Percentiles rank a stretch among this genome's conserved stretches.
Conservation (phyloP, 2,797 vertebrate species). For the Micropoecilia bifurca region DNA sequence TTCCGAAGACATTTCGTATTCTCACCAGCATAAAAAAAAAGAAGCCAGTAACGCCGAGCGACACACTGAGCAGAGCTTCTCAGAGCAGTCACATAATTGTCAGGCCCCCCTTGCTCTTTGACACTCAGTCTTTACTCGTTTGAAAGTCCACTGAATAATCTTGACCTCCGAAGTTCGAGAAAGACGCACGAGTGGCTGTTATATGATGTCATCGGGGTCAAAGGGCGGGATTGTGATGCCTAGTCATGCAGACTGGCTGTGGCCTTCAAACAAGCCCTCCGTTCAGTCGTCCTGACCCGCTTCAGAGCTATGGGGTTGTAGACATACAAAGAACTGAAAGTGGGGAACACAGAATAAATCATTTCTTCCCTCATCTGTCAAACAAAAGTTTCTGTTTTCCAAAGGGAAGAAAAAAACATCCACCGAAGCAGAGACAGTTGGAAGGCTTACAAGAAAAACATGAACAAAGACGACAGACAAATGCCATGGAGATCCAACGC, state of each 20-base stretch:
- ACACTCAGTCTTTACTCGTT: slow-evolving; percentile 66
- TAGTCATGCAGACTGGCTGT: slow-evolving; percentile 52
- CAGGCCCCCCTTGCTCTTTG: slow-evolving; percentile 41
- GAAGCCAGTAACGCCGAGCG: not conserved
- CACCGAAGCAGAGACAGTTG: not conserved
- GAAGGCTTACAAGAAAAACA: not conserved
- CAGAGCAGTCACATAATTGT: slow-evolving; percentile 67
- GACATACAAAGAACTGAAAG: slow-evolving; percentile 54
- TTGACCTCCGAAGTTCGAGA: slow-evolving; percentile 60
- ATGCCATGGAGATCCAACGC: not conserved
- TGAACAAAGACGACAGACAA: not conserved
- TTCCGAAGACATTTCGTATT: slow-evolving; percentile 1
- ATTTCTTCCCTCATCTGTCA: slow-evolving; percentile 32
- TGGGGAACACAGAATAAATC: slow-evolving; percentile 42
- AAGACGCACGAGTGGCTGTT: slow-evolving; percentile 64
- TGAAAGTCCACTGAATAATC: slow-evolving; percentile 75
- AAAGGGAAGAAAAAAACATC: not conserved
- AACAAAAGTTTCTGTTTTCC: not conserved
- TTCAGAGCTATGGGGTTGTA: slow-evolving; percentile 37
- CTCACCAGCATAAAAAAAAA: slow-evolving; percentile 13
- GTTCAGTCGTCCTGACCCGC: slow-evolving; percentile 50
- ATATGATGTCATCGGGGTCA: slow-evolving; percentile 73
- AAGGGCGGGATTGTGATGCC: slow-evolving; percentile 64
- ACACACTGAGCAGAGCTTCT: slow-evolving; percentile 41
- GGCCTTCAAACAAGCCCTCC: slow-evolving; percentile 50